Percentiles rank a stretch among this genome's conserved stretches.
phyloP scores from a whole-genome alignment of 2,113 vertebrate species.

The Platysteira castanea region DNA sequence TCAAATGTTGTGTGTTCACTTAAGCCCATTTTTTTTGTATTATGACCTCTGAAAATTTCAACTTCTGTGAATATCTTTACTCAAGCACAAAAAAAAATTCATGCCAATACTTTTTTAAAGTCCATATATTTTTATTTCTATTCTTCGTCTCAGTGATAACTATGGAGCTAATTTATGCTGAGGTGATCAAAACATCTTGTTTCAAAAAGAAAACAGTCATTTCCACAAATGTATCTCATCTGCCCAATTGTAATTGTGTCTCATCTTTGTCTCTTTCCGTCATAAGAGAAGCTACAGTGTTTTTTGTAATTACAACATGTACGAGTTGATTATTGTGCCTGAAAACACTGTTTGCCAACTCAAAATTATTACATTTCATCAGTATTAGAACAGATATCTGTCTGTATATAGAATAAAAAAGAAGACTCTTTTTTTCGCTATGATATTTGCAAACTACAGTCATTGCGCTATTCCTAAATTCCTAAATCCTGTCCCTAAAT shows the following conservation, averaged over 20 bases:
- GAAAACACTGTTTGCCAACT: neutral
- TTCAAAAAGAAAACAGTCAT: neutral
- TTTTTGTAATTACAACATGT: neutral
- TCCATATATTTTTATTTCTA: neutral
- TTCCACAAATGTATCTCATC: neutral
- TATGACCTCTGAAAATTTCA: neutral
- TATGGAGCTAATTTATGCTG: neutral
- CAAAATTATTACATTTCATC: neutral
- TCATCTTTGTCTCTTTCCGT: neutral
- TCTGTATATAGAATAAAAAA: neutral
- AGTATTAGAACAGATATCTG: neutral
- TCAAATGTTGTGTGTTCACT: neutral
- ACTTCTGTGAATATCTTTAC: neutral
- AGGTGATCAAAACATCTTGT: neutral
- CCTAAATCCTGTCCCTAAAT: neutral
- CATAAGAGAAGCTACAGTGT: neutral
- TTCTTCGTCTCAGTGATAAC: neutral
- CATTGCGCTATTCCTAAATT: neutral
- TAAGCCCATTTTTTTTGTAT: neutral
- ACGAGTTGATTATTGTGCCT: neutral
- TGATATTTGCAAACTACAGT: neutral
- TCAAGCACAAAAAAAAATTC: neutral
- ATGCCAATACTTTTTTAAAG: neutral
- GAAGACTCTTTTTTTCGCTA: neutral
- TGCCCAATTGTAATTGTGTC: neutral